A percentile compares a stretch with the other conserved stretches of the same genome.
Conservation (phyloP, 2,888 invertebrate species). For the Miltochrista miniata region DNA sequence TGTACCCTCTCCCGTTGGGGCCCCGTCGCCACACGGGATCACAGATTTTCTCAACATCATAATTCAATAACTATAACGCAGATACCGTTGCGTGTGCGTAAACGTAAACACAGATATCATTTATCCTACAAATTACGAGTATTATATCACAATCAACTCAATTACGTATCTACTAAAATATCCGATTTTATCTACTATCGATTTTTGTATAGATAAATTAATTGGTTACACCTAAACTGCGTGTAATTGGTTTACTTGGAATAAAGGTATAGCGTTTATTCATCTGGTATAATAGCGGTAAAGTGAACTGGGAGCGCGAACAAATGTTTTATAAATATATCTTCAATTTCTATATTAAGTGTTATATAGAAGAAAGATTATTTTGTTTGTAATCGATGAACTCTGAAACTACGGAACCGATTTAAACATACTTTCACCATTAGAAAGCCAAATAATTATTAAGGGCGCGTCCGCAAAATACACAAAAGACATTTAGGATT, state of each 20-base stretch:
- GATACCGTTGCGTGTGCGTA: conserved; percentile 10
- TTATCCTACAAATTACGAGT: conserved; percentile 32
- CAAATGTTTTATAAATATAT: background rate
- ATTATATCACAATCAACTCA: conserved; percentile 36
- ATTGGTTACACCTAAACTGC: conserved; percentile 18
- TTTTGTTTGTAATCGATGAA: too few species aligned
- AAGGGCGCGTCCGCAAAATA: too few species aligned
- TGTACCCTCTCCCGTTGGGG: too few species aligned
- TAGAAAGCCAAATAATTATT: too few species aligned
- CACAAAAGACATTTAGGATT: too few species aligned
- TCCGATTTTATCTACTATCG: conserved; percentile 30
- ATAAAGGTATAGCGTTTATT: conserved; percentile 1
- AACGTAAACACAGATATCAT: conserved; percentile 30
- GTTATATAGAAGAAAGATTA: too few species aligned
- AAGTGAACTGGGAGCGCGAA: background rate
- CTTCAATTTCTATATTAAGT: too few species aligned
- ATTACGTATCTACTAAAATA: conserved; percentile 22
- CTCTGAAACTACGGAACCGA: too few species aligned
- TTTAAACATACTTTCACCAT: too few species aligned
- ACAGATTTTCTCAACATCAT: background rate
- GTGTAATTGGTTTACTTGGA: conserved; percentile 18
- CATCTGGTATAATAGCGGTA: background rate
- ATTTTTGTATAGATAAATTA: conserved; percentile 27
- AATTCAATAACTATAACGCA: background rate
- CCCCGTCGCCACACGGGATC: too few species aligned